These are phyloP conservation scores for Epinephelus coioides DNA, from an alignment of 2,797 vertebrate genomes.

Conservation along the genomic window DNA sequence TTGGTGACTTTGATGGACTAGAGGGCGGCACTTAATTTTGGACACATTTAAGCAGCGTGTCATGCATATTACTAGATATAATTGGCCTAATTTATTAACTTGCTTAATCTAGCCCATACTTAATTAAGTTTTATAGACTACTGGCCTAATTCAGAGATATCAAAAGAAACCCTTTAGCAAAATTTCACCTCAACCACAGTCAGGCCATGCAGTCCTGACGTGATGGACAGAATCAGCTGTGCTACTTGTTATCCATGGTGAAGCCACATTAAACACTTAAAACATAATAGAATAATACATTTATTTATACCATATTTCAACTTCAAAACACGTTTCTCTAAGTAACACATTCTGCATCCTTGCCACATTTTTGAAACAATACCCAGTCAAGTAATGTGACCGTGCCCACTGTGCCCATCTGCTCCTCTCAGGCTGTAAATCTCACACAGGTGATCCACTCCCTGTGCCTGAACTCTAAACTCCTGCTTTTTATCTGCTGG, in stretches of 20 bases:
- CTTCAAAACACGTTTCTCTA: not conserved
- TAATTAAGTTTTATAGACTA: conserved; percentile 3
- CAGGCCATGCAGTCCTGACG: not conserved
- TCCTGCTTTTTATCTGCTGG: conserved; percentile 54
- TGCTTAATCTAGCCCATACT: conserved; percentile 4
- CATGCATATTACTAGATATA: not conserved
- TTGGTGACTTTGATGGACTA: conserved; percentile 4
- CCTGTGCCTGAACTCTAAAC: conserved; percentile 36
- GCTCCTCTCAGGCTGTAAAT: conserved; percentile 4
- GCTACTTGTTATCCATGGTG: not conserved
- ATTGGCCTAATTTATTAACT: conserved; percentile 11
- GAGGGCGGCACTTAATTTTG: not conserved
- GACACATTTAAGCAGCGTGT: conserved; percentile 3
- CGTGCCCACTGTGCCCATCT: not conserved
- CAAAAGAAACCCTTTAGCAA: not conserved
- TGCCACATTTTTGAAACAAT: conserved; percentile 1
- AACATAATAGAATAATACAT: not conserved
- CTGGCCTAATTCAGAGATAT: not conserved
- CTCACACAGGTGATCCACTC: conserved; percentile 21
- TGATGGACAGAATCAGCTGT: not conserved
- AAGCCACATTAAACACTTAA: not conserved
- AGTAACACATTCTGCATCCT: not conserved
- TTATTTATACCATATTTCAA: not conserved
- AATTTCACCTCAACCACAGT: not conserved
- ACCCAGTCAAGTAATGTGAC: not conserved